Base-by-base conservation (phyloP, 1,140 invertebrate species). In the Asbolus verrucosus region DNA sequence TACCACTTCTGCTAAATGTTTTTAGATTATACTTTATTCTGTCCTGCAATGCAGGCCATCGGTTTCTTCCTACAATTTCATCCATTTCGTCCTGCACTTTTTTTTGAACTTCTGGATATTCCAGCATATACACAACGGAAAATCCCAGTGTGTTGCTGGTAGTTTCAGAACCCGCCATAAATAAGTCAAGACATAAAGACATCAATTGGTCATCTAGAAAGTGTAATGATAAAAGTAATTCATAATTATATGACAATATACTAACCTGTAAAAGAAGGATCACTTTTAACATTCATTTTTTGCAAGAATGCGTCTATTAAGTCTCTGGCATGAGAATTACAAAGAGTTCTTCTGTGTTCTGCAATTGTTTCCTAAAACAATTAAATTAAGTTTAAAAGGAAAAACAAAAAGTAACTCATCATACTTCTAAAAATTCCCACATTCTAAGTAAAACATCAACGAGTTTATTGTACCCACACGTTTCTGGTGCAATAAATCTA, bases 101-200 rank as follows among this genome's bases (percentile, higher is more conserved):
- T 33, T 81, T 79, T 74, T 93, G 88, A 30, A 93, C 83, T 5
- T 91, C 81, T 4, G 87, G 86, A 81, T 93, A 80, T 36, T 85
- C 78, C 0, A 90, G 85, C 16, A 94, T 80, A 70, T 88, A 86
- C 0, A 91, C 82, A 15, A 94, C 80, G 11, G 86, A 82, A 73
- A 86, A 88, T 0, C 84, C 83, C 3, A 90, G 77, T 0, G 88
- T 88, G 70, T 88, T 90, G 41, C 84, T 87, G 0, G 90, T 90
- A 0, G 91, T 91, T 76, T 92, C 89, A 1, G 87, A 84, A 3
- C 90, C 90, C 59, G 89, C 90, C 77, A 91, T 83, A 24, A 92
- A 87, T 33, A 92, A 81, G 76, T 92, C 91, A 65, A 90, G 73
- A 71, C 90, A 89, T 0, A 91, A 75, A 0, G 89, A 83, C 59